Evolutionary conservation across 2,113 vertebrate species (phyloP).

Genomic region (Caranx ignobilis): DNA sequence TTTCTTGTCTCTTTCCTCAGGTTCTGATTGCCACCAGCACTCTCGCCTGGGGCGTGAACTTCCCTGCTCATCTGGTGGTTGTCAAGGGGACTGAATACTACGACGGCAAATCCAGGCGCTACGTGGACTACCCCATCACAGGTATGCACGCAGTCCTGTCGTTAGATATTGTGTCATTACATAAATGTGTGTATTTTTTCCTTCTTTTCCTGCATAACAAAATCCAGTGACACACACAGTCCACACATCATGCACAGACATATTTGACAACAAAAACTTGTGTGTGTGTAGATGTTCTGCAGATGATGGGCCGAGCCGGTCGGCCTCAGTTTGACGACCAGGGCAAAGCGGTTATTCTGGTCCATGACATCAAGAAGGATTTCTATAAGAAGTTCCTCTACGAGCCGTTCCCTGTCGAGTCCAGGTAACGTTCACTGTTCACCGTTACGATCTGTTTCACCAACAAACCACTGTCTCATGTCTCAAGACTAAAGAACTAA

Average conservation of each 20-base stretch:
- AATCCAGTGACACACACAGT: no score
- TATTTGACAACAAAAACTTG: not conserved
- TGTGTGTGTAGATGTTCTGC: slow-evolving; percentile 91
- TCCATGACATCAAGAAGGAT: slow-evolving; percentile 99
- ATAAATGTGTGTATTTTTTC: no score
- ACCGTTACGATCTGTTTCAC: not conserved
- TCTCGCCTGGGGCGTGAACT: slow-evolving; percentile 98
- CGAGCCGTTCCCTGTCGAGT: slow-evolving; percentile 98
- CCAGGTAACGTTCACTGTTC: slow-evolving; percentile 86
- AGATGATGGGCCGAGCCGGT: slow-evolving; percentile 99
- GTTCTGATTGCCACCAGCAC: slow-evolving; percentile 98
- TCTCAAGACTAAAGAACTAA: not conserved
- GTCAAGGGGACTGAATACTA: slow-evolving; percentile 98
- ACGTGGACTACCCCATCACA: slow-evolving; percentile 98
- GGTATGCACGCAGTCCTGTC: slow-evolving; percentile 80
- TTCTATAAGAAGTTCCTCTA: slow-evolving; percentile 99
- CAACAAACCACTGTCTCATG: no score
- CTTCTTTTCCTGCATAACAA: no score
- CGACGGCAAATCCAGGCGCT: slow-evolving; percentile 96
- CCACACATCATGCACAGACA: no score
- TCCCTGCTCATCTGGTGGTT: slow-evolving; percentile 97
- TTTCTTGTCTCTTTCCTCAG: slow-evolving; percentile 70
- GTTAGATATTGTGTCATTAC: not conserved
- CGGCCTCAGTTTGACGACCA: slow-evolving; percentile 98
- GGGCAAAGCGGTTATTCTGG: slow-evolving; percentile 98